Evolutionary conservation across 2,113 vertebrate genomes (phyloP), one percentile per base, ranked within the genome.

Genomic region (Agelaius phoeniceus): DNA sequence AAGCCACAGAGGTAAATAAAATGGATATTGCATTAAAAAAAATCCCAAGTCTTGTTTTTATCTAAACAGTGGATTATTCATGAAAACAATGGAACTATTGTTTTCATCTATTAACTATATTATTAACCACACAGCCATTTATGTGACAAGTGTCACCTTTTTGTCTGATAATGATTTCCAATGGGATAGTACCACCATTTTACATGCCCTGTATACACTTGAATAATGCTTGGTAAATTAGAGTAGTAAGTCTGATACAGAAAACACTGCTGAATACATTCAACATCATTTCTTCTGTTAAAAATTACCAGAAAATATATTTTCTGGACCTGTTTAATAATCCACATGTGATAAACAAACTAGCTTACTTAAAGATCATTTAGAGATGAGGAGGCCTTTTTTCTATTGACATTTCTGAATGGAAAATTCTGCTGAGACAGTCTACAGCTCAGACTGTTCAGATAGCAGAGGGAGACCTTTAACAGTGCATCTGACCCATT

Each of bases 371-470:
- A 43, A 12, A 48, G 90, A 79, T 76, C 6, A 46, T 44, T 72
- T 76, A 90, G 49, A 30, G 31, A 66, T 75, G 67, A 92, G 63
- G 66, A 57, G 87, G 66, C 33, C 85, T 94, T 79, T 94, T 96
- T 96, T 75, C 52, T 39, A 75, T 35, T 84, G 61, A 89, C 39
- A 44, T 73, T 77, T 66, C 65, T 90, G 94, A 87, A 89, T 37
- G 55, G 49, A 94, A 93, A 95, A 73, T 78, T 94, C 74, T 88
- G 48, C 59, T 87, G 76, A 97, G 66, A 61, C 51, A 81, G 18
- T 46, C 82, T 77, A n/a, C 37, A 65, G 18, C 44, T 89, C 72
- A 69, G 30, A 57, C 27, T 77, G 7, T 74, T 87, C 69, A 33
- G 75, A 49, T 18, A 76, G 51, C 59, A 86, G 63, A 67, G 76